Evolutionary conservation across 2,113 vertebrate genomes (phyloP), one percentile per base, ranked within the genome.

Genomic region (Bucco capensis): DNA sequence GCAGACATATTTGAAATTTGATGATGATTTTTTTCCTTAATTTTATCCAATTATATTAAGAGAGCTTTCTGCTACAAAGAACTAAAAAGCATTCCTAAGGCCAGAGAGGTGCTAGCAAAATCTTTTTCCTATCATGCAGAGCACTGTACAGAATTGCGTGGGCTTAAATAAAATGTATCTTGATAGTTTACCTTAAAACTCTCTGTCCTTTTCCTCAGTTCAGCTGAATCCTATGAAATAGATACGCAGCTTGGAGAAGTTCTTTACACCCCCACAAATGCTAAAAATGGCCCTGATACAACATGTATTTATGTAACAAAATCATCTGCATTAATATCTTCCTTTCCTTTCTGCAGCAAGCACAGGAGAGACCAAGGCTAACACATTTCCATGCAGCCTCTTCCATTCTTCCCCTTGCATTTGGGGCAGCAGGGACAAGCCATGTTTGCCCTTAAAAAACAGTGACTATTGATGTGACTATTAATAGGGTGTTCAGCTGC

Each of bases 281-380:
- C 96, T 97, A 97, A 96, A 97, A 96, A 97, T 96, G 96, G 94
- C 95, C 89, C 94, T 94, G 90, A 96, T 96, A 95, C 96, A 97
- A 94, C 94, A 92, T 97, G 95, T 95, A 96, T 97, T 97, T 97
- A 96, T 96, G 94, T 97, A 96, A 97, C 95, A 96, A 95, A 96
- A 95, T 96, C 92, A 95, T 95, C 93, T 92, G 94, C 94, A 96
- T 94, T 95, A 96, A 95, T 96, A 96, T 94, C 83, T 96, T 91
- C 83, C 71, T 93, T 94, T 93, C 77, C 83, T 88, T 95, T 92
- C 73, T 90, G 79, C 79, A 80, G 94, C 92, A 84, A 95, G 76
- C 84, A 94, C 81, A 80, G 92, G 93, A 95, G 75, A 50, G 88
- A 91, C 72, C 74, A 61, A 94, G 85, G 72, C 79, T 94, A 94